These are phyloP conservation scores for Hepsetus odoe DNA, from an alignment of 2,113 vertebrate genomes.

Conservation along the genomic window DNA sequence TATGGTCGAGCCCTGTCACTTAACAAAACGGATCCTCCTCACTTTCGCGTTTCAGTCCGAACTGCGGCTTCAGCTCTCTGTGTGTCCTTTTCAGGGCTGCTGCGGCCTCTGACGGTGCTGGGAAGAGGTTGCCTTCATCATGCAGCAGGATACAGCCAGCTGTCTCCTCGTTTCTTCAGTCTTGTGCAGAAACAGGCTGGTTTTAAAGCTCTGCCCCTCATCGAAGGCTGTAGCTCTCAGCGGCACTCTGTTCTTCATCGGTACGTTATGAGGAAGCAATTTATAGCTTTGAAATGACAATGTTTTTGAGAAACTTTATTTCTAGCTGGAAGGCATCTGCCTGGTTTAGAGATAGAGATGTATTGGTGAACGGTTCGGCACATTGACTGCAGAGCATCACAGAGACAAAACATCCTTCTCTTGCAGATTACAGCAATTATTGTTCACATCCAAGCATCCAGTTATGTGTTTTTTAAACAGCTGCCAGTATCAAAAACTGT, in stretches of 20 bases:
- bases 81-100: conserved; percentile 62
- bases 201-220: conserved; percentile 6
- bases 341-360: too few relatives aligned
- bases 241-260: conserved; percentile 64
- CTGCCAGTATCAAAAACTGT: too few relatives aligned
- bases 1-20: too few relatives aligned
- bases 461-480: too few relatives aligned
- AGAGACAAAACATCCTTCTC: too few relatives aligned
- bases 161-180: conserved; percentile 53
- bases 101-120: conserved; percentile 65
- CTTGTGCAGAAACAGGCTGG: conserved; percentile 43
- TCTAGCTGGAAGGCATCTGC: too few relatives aligned
- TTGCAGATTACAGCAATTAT: too few relatives aligned
- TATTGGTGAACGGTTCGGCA: too few relatives aligned
- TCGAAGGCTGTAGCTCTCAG: background rate
- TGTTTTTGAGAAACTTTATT: background rate
- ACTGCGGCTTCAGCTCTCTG: background rate
- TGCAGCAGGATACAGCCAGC: conserved; percentile 26
- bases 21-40: background rate
- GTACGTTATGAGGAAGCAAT: conserved; percentile 49
- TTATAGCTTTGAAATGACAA: background rate
- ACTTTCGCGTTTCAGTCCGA: background rate
- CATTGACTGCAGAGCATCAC: too few relatives aligned
- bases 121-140: conserved; percentile 27
- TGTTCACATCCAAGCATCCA: too few relatives aligned